phyloP scores from a whole-genome alignment of 1,140 invertebrate genomes.

The Drosophila orena region DNA sequence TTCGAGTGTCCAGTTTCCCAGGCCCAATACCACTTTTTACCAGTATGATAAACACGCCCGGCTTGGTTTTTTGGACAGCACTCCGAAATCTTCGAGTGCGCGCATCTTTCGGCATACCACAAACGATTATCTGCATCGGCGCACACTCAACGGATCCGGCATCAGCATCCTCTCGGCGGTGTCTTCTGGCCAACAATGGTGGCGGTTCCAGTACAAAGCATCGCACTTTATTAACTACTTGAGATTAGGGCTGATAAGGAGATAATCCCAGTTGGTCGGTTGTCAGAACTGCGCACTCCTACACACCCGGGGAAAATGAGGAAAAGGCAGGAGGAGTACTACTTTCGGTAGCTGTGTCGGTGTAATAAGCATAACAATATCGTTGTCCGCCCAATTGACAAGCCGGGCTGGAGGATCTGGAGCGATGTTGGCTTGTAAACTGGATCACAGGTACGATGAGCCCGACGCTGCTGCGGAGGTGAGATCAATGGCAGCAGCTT shows the following conservation, averaged over 20 bases:
- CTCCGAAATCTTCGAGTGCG: conserved; percentile 13
- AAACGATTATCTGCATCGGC: conserved; percentile 80
- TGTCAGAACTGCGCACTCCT: conserved; percentile 59
- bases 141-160: conserved; percentile 64
- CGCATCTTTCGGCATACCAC: conserved; percentile 76
- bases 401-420: conserved; percentile 57
- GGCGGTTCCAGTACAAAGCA: conserved; percentile 83
- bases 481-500: conserved; percentile 79
- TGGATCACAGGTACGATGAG: conserved; percentile 73
- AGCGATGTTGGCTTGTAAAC: conserved; percentile 68
- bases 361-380: conserved; percentile 84
- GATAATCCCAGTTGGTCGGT: conserved; percentile 78
- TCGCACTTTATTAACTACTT: conserved; percentile 85
- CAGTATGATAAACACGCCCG: conserved; percentile 42
- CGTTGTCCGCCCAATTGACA: conserved; percentile 83
- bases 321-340: neutral
- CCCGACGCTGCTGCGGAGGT: conserved; percentile 40
- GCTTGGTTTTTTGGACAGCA: conserved; percentile 21
- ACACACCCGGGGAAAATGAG: conserved; percentile 19
- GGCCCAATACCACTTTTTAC: conserved; percentile 30
- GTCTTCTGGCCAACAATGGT: conserved; percentile 58
- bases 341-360: conserved; percentile 74
- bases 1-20: conserved; percentile 29
- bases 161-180: conserved; percentile 10
- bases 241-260: conserved; percentile 84